Percentiles rank a stretch among this genome's conserved stretches.
Evolutionary conservation across 2,113 vertebrate species (phyloP).

Genomic region (Ammodytes dubius): DNA sequence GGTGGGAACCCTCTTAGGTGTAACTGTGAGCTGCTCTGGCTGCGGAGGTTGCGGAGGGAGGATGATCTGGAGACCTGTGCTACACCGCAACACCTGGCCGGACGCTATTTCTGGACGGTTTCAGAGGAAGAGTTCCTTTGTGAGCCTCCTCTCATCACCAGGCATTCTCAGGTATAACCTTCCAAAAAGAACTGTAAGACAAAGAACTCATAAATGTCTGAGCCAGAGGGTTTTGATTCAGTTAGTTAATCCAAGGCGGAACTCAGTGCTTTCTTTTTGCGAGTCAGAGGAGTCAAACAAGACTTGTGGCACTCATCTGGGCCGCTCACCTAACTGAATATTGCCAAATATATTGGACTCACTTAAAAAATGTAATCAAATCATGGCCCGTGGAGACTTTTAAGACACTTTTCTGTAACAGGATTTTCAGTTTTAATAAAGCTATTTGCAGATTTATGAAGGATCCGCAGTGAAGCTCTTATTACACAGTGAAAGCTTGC

Average conservation of each 20-base stretch:
- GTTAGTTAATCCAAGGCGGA: conserved; percentile 51
- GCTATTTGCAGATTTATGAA: conserved; percentile 52
- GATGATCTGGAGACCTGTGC: conserved; percentile 98
- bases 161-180: conserved; percentile 88
- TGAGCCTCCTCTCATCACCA: conserved; percentile 97
- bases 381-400: conserved; percentile 28
- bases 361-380: conserved; percentile 46
- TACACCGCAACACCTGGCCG: conserved; percentile 92
- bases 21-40: conserved; percentile 98
- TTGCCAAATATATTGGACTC: conserved; percentile 41
- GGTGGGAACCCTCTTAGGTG: conserved; percentile 98
- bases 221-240: conserved; percentile 22
- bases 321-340: conserved; percentile 35
- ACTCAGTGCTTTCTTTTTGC: conserved; percentile 45
- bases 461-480: conserved; percentile 28
- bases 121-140: conserved; percentile 98
- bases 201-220: conserved; percentile 5
- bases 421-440: conserved; percentile 52
- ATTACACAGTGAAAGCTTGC: conserved; percentile 37
- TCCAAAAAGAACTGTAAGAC: conserved; percentile 17
- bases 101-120: conserved; percentile 98
- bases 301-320: conserved; percentile 25
- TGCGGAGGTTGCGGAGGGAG: conserved; percentile 92
- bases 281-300: conserved; percentile 35
- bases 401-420: conserved; percentile 14